Evolutionary conservation across 2,797 vertebrate genomes (phyloP).

Genomic region (Buceros bicornis): DNA sequence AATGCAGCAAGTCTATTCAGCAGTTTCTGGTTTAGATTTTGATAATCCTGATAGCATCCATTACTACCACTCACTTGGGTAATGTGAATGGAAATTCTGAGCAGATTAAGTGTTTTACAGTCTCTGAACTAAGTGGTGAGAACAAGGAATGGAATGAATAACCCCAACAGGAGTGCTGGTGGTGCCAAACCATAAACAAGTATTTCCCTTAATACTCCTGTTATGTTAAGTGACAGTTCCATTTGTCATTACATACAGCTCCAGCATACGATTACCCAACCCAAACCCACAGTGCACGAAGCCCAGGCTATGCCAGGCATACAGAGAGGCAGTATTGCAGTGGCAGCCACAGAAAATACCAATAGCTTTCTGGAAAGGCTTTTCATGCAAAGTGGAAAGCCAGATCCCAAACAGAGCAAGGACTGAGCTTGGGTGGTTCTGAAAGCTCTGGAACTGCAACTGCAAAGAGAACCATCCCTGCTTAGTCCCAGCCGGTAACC

Average conservation of each 20-base stretch:
- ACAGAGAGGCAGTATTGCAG: background rate
- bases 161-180: conserved; percentile 24
- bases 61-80: background rate
- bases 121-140: conserved; percentile 33
- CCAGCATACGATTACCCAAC: background rate
- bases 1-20: background rate
- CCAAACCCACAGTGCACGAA: background rate
- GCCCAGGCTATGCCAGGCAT: background rate
- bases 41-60: conserved; percentile 13
- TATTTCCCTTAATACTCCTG: conserved; percentile 38
- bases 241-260: conserved; percentile 32
- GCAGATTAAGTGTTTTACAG: conserved; percentile 46
- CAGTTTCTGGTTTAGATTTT: conserved; percentile 4
- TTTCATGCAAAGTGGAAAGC: background rate
- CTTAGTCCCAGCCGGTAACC: background rate
- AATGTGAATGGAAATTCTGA: conserved; percentile 30
- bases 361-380: background rate
- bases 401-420: background rate
- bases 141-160: conserved; percentile 54
- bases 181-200: conserved; percentile 64
- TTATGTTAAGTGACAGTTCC: conserved; percentile 15
- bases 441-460: background rate
- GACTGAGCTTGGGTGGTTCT: background rate
- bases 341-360: background rate
- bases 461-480: conserved; percentile 9